Evolutionary conservation across 1,140 invertebrate species (phyloP).

Genomic region (Eupristina koningsbergeri): DNA sequence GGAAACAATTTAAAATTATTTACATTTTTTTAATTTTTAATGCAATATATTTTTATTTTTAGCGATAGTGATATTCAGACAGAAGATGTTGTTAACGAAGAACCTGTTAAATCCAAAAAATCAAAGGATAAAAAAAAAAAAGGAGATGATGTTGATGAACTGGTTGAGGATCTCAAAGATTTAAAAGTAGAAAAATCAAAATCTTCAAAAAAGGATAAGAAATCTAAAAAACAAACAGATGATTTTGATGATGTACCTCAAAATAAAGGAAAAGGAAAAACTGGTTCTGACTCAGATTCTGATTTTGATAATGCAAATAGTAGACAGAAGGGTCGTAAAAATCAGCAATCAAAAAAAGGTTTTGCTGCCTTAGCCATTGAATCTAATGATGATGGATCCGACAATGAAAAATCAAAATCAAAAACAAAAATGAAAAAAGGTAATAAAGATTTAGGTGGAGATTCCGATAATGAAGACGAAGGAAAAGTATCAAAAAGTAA

Average conservation of each 20-base stretch:
- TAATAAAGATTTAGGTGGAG: conserved; percentile 64
- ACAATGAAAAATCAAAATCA: conserved; percentile 58
- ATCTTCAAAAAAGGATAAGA: conserved; percentile 61
- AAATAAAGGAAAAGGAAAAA: conserved; percentile 64
- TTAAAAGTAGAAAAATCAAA: conserved; percentile 63
- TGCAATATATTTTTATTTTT: conserved; percentile 54
- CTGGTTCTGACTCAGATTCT: conserved; percentile 63
- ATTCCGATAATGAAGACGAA: conserved; percentile 64
- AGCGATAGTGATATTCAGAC: conserved; percentile 76
- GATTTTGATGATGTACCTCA: conserved; percentile 50
- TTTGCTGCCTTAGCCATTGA: conserved; percentile 54
- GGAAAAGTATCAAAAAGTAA: conserved; percentile 56
- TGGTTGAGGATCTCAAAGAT: conserved; percentile 61
- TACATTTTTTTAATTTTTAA: neutral
- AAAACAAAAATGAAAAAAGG: conserved; percentile 58
- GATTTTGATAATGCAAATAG: conserved; percentile 55
- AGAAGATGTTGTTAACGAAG: conserved; percentile 70
- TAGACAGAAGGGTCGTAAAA: conserved; percentile 57
- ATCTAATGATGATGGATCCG: conserved; percentile 59
- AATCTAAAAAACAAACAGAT: conserved; percentile 55
- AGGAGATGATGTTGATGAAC: conserved; percentile 61
- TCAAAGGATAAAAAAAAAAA: conserved; percentile 57
- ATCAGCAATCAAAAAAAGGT: conserved; percentile 55
- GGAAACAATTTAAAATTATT: too few relatives aligned
- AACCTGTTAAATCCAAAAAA: conserved; percentile 66